Evolutionary conservation across 2,888 invertebrate genomes (phyloP).

Genomic region (Nebria salina): DNA sequence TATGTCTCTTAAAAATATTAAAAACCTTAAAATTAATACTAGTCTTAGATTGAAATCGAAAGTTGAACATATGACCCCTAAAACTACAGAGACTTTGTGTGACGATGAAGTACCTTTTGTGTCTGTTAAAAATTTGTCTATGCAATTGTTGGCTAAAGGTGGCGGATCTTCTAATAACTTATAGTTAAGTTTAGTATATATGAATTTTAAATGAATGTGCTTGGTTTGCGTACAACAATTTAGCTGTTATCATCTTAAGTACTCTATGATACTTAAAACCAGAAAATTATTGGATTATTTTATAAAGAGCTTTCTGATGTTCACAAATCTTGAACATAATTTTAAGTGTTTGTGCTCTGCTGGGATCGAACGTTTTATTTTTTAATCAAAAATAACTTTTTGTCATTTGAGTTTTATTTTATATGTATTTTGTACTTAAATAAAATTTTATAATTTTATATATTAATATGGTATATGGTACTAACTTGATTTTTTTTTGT

Average conservation of each 20-base stretch:
- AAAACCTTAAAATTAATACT: constrained; percentile 54
- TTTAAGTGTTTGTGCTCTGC: too few species aligned
- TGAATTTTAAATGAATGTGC: constrained; percentile 2
- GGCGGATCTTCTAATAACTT: constrained; percentile 21
- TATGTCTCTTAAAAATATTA: constrained; percentile 57
- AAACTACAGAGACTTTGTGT: constrained; percentile 38
- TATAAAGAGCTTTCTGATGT: too few species aligned
- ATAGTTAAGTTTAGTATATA: not conserved
- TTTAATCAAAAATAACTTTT: not conserved
- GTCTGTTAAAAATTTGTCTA: constrained; percentile 54
- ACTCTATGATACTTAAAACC: too few species aligned
- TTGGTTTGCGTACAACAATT: constrained; percentile 21
- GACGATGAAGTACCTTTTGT: constrained; percentile 46
- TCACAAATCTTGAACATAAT: too few species aligned
- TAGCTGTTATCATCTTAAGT: not conserved
- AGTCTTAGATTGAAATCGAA: constrained; percentile 47
- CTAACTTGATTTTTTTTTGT: not conserved
- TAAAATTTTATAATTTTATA: constrained; percentile 12
- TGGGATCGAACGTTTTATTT: too few species aligned
- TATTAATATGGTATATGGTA: constrained; percentile 9
- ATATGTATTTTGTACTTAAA: constrained; percentile 6
- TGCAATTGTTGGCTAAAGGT: constrained; percentile 49
- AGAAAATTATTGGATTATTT: too few species aligned
- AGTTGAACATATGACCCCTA: constrained; percentile 47
- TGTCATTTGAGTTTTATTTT: constrained; percentile 7